These are phyloP conservation scores for Brachyhypopomus occidentalis DNA, from an alignment of 2,113 vertebrate genomes.

Conservation along the genomic window DNA sequence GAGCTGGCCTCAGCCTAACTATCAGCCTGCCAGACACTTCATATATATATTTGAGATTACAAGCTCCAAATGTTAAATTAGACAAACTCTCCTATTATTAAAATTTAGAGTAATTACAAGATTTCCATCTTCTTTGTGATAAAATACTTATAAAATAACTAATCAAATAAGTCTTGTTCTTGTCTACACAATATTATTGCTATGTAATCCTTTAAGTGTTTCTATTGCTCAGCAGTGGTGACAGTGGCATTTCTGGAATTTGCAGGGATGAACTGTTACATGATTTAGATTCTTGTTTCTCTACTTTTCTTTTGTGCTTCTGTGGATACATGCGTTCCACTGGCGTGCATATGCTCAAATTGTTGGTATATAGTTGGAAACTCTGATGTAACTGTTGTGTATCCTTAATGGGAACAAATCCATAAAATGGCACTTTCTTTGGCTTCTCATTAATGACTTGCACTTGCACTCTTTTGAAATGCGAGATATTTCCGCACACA, in stretches of 20 bases:
- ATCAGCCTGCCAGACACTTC: background rate
- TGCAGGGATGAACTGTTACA: background rate
- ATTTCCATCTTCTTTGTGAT: background rate
- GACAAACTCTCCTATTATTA: background rate
- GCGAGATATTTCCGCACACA: background rate
- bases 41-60: background rate
- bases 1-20: too few species aligned
- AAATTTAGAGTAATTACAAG: background rate
- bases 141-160: too few species aligned
- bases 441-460: background rate
- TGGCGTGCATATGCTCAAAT: too few species aligned
- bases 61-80: background rate
- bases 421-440: background rate
- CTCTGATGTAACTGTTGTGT: too few species aligned
- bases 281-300: background rate
- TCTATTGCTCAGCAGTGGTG: background rate
- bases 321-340: background rate
- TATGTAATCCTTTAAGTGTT: background rate
- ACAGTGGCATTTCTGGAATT: background rate
- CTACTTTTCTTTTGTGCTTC: background rate
- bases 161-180: background rate
- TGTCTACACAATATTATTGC: background rate
- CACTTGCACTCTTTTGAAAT: conserved; percentile 1
- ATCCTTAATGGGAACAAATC: background rate
- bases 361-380: too few species aligned